Evolutionary conservation across 2,113 vertebrate genomes (phyloP).

Genomic region (Lasiurus borealis): DNA sequence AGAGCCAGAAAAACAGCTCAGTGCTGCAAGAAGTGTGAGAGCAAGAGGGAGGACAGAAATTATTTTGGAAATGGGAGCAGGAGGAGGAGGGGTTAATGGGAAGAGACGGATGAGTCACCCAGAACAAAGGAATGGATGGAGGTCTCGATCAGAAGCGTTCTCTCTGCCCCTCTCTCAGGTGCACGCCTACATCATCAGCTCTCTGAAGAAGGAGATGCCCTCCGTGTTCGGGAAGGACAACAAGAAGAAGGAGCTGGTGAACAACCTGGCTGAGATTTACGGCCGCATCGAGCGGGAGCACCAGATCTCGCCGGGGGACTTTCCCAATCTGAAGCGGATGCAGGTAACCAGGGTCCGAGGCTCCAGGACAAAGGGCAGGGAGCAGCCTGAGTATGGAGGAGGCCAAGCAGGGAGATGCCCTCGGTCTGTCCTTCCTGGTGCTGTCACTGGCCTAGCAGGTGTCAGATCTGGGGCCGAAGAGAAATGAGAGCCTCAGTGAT

Average conservation of each 20-base stretch:
- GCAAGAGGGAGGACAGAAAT: background rate
- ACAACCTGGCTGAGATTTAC: slow-evolving; percentile 95
- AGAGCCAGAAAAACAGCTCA: background rate
- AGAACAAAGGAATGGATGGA: background rate
- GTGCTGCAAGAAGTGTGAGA: fast-evolving
- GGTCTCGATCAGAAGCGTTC: background rate
- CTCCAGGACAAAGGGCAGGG: background rate
- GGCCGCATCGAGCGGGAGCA: slow-evolving; percentile 96
- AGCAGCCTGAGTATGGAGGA: background rate
- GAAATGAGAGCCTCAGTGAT: background rate
- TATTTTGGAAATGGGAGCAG: background rate
- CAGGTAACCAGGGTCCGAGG: slow-evolving; percentile 88
- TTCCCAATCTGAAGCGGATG: slow-evolving; percentile 97
- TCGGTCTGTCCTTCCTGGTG: background rate
- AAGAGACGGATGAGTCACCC: background rate
- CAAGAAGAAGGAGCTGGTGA: slow-evolving; percentile 98
- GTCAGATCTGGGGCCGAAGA: background rate
- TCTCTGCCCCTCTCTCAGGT: slow-evolving; percentile 86
- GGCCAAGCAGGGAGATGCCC: background rate
- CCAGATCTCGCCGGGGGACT: slow-evolving; percentile 98
- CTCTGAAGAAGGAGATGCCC: slow-evolving; percentile 98
- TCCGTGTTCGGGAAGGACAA: slow-evolving; percentile 97
- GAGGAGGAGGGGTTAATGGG: background rate
- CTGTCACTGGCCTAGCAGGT: background rate
- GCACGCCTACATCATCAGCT: slow-evolving; percentile 98